Evolutionary conservation across 92 coral and sea anemone species (phyloP), one percentile per base, ranked within the genome.

Genomic region (Zoanthus solanderi): DNA sequence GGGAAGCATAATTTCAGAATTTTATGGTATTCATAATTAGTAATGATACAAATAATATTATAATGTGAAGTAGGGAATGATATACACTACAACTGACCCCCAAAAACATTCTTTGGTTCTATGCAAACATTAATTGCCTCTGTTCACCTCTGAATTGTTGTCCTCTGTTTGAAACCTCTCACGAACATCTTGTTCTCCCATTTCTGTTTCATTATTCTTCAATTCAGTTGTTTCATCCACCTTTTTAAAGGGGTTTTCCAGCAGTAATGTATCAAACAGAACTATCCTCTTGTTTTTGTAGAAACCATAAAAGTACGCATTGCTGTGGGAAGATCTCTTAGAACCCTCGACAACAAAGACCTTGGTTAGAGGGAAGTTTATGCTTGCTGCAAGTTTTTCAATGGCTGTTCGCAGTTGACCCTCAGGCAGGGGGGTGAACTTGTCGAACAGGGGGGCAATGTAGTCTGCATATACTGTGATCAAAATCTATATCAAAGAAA

Each of bases 241-340:
- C 85, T 93, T 92, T 65, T 91, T 78, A 47, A 88, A 85, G 13
- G 96, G 98, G 85, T 87, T 92, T 14, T 96, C 98, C 34, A 98
- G 94, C 89, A 96, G 88, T 75, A 96, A 83, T 7, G 98, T 96
- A 76, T 96, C 98, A 93, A 96, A 96, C 67, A 95, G 71, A 29
- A 96, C 98, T 3, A 96, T 96, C 80, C 95, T 96, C 94, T 96
- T 96, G 95, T 95, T 96, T 78, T 96, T 96, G 87, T 95, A 96
- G 88, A 96, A 96, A 9, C 98, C 98, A 85, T 96, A 96, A 66
- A 96, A 96, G 79, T 96, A 96, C 4, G 98, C 98, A 84, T 96
- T 96, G 92, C 98, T 96, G 89, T 96, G 98, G 3, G 98, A 95
- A 1, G 98, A 96, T 67, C 98, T 79, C 76, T 93, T 96, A 52